Evolutionary conservation across 30 jellyfish, hydroid and myxozoan species (phyloP).

Genomic region (Aurelia sp.): DNA sequence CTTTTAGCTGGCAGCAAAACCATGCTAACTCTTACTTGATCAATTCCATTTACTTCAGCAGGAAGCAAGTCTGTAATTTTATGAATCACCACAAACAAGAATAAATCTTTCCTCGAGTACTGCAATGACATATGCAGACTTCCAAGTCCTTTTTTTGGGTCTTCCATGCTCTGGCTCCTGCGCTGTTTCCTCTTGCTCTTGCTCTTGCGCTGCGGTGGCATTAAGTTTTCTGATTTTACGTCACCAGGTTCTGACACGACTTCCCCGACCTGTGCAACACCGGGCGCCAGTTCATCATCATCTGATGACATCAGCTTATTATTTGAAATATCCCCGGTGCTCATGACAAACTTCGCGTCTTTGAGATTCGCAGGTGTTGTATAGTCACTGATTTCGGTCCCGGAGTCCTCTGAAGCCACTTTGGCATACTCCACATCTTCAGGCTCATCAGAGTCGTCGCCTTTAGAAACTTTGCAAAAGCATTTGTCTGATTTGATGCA

Average conservation of each 20-base stretch:
- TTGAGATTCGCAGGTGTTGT: conserved; percentile 7
- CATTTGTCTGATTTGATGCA: conserved; percentile 70
- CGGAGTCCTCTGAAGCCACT: conserved; percentile 59
- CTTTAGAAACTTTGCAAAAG: conserved; percentile 50
- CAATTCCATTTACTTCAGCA: conserved; percentile 50
- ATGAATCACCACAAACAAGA: conserved; percentile 71
- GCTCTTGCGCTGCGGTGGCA: not conserved
- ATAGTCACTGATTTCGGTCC: conserved; percentile 28
- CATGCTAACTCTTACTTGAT: conserved; percentile 62
- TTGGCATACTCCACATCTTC: conserved; percentile 66
- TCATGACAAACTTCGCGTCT: conserved; percentile 12
- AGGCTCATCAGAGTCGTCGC: conserved; percentile 26
- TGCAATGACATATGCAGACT: conserved; percentile 68
- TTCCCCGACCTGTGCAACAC: conserved; percentile 55
- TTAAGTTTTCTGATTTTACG: not conserved
- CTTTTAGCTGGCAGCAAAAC: conserved; percentile 85
- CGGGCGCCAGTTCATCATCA: conserved; percentile 49
- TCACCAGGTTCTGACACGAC: conserved; percentile 8
- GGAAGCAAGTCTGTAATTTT: conserved; percentile 47
- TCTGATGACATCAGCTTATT: conserved; percentile 29
- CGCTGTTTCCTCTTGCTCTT: conserved; percentile 9
- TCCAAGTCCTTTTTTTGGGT: conserved; percentile 9
- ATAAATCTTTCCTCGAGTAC: conserved; percentile 72
- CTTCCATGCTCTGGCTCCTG: conserved; percentile 61
- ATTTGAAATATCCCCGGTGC: conserved; percentile 45